phyloP scores from a whole-genome alignment of 1,140 invertebrate species.

The Nasonia giraulti region DNA sequence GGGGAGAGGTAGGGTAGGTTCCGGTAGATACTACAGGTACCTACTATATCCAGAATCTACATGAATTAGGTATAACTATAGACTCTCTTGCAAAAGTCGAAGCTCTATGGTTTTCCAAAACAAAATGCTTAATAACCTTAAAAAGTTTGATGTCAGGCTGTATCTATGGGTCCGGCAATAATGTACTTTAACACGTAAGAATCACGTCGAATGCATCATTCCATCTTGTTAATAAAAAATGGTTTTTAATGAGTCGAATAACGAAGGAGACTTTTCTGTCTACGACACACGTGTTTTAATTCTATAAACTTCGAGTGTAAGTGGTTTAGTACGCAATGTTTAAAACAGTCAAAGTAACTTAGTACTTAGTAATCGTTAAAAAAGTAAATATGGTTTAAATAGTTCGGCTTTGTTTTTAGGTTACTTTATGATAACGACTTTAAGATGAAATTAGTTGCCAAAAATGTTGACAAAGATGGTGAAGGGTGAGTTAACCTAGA shows the following conservation, averaged over 20 bases:
- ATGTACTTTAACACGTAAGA: background rate
- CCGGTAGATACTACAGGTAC: too few relatives aligned
- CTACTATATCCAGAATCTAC: too few relatives aligned
- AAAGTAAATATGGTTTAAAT: background rate
- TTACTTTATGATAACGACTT: slow-evolving; percentile 40
- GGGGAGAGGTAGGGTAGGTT: too few relatives aligned
- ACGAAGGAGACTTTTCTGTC: slow-evolving; percentile 9
- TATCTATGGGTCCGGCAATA: background rate
- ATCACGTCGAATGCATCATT: background rate
- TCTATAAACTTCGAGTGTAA: slow-evolving; percentile 11
- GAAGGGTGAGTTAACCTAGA: slow-evolving; percentile 77
- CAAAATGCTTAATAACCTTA: background rate
- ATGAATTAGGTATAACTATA: too few relatives aligned
- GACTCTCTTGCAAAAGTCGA: too few relatives aligned
- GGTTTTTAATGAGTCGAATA: background rate
- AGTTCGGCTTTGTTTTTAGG: background rate
- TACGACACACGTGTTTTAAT: slow-evolving; percentile 4
- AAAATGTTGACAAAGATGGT: slow-evolving; percentile 85
- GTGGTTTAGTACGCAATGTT: background rate
- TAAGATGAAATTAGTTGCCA: slow-evolving; percentile 84
- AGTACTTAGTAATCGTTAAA: background rate
- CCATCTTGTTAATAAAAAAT: background rate
- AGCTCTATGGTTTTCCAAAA: too few relatives aligned
- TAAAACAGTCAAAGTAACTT: background rate
- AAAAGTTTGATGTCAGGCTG: background rate